Base-by-base conservation (phyloP, 1,140 invertebrate species). In the Pogonus chalceus region DNA sequence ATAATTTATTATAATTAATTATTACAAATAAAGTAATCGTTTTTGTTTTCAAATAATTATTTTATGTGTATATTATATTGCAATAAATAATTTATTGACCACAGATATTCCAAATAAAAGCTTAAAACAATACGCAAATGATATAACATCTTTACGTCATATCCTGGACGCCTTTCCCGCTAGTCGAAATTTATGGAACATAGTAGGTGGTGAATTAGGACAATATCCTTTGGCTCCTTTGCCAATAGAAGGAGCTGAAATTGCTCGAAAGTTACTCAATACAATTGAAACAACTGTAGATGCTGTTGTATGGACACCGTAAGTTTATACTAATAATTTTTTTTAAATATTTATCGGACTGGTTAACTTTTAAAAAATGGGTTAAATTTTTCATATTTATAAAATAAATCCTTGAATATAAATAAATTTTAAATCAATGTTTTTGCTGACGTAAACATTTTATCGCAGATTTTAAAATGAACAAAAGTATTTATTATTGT, bases 301-400 rank as follows among this genome's bases (percentile, higher is more conserved):
- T 48, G 79, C 78, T 22, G 64, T 84, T 49, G 74, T 80, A 3
- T 76, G 81, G 65, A 77, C 83, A 67, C 76, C 79, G 83, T 84
- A 68, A 77, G 76, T 75, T 49, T 49, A 49, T 49, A n/a, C n/a
- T n/a, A n/a, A n/a, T n/a, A n/a, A n/a, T n/a, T n/a, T n/a, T n/a
- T n/a, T n/a, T n/a, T n/a, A n/a, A n/a, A n/a, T n/a, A 31, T 31
- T 31, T 31, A 7, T 14, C 14, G 26, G 4, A 31, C 14, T 4
- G 4, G 4, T 31, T 31, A 31, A 31, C 4, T 4, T 35, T 35
- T 1, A 46, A 18, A 18, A 46, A 20, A 20, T 18, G 9, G n/a
- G n/a, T n/a, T n/a, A n/a, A n/a, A n/a, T n/a, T n/a, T n/a, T n/a
- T n/a, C n/a, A n/a, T n/a, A n/a, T n/a, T n/a, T n/a, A n/a, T n/a